These are phyloP conservation scores for Pteria penguin DNA, from an alignment of 2,888 invertebrate species.

Conservation along the genomic window DNA sequence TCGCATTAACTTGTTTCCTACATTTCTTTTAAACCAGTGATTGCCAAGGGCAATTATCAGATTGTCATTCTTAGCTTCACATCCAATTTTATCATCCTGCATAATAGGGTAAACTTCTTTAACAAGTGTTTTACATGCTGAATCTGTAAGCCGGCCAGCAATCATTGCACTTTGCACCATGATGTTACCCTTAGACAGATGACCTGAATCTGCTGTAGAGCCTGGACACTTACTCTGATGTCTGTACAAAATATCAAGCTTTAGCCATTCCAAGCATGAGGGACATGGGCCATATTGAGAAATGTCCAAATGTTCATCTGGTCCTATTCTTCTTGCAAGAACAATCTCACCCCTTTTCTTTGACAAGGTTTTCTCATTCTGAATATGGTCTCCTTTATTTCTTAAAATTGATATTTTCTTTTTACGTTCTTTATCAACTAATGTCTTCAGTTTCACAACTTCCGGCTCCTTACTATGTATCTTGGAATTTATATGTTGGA, in stretches of 20 bases:
- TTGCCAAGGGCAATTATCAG: slow-evolving; percentile 20
- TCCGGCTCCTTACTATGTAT: slow-evolving; percentile 12
- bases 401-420: neutral
- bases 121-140: slow-evolving; percentile 9
- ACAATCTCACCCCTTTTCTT: slow-evolving; percentile 17
- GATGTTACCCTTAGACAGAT: slow-evolving; percentile 7
- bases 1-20: slow-evolving; percentile 22
- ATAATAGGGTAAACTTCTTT: slow-evolving; percentile 21
- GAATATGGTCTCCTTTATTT: slow-evolving; percentile 8
- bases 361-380: slow-evolving; percentile 13
- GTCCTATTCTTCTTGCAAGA: slow-evolving; percentile 9
- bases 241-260: neutral
- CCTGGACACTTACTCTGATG: slow-evolving; percentile 2
- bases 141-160: slow-evolving; percentile 10
- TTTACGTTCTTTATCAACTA: slow-evolving; percentile 13
- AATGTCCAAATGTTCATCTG: slow-evolving; percentile 1
- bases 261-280: slow-evolving; percentile 15
- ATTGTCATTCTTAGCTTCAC: slow-evolving; percentile 9
- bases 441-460: neutral
- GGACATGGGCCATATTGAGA: slow-evolving; percentile 26
- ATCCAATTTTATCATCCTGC: slow-evolving; percentile 13
- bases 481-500: slow-evolving; percentile 16
- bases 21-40: slow-evolving; percentile 17
- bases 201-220: neutral
- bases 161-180: slow-evolving; percentile 12